Evolutionary conservation across 2,797 vertebrate genomes (phyloP), one percentile per base, ranked within the genome.

Genomic region (Cephalopachus bancanus): DNA sequence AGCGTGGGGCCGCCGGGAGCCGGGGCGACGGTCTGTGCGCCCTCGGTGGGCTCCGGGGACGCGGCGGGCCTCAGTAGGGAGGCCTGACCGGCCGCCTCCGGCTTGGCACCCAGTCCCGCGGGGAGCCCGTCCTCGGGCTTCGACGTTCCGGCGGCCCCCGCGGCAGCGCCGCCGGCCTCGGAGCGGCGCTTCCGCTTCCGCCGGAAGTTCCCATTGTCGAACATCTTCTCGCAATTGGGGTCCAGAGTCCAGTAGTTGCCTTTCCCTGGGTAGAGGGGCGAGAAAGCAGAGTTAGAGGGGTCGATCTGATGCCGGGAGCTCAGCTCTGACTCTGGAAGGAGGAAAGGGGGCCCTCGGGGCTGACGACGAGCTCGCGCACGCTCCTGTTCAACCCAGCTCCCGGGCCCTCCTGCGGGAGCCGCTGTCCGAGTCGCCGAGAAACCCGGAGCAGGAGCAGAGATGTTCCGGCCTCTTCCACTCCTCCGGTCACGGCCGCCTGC

Each of bases 211-310:
- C 99, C 99, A 3, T 99, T 99, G 95, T 99, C 99, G 78, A 99
- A 99, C 99, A 99, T 99, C 97, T 99, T 99, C 98, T 99, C 99
- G 51, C 99, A 99, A 98, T 99, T 99, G 4, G 99, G 99, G 96
- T 99, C 99, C 83, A 99, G 98, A 4, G 99, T 99, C 99, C 99
- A 99, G 98, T 99, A 99, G 97, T 99, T 99, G 20, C 99, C 99
- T 97, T 99, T 99, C 5, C 99, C 99, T 99, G 98, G 37, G 37
- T 2, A 37, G 37, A 37, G 37, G 37, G 37, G 37, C 33, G 96
- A 96, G 22, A 74, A 72, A 83, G 26, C 91, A 26, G 7, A 53
- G 53, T 97, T 5, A 94, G 72, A 80, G 94, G 97, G 62, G 93
- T 0, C 1, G 28, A 15, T 10, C 17, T 24, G 44, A 26, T 37